Percentiles rank a stretch among this genome's conserved stretches.
Conservation (phyloP, 2,113 vertebrate genomes). For the Bungarus multicinctus region DNA sequence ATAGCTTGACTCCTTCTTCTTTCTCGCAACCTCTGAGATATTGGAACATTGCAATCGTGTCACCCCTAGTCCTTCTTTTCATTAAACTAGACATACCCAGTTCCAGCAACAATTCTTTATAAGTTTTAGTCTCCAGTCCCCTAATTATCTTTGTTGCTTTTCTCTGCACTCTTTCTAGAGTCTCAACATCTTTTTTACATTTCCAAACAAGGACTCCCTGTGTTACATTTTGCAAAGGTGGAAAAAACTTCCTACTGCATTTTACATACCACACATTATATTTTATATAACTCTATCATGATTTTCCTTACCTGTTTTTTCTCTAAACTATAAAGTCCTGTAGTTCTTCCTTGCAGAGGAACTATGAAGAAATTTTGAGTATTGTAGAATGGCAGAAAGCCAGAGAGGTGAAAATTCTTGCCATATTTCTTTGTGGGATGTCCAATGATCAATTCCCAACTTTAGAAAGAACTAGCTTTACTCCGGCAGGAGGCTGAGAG, state of each 20-base stretch:
- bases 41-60: no score
- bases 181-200: no score
- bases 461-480: neutral
- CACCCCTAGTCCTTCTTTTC: no score
- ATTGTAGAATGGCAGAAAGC: neutral
- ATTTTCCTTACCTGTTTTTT: neutral
- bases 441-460: neutral
- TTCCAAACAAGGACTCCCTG: neutral
- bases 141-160: no score
- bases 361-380: neutral
- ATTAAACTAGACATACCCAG: no score
- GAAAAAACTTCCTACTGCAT: neutral
- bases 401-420: neutral
- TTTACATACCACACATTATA: neutral
- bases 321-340: neutral
- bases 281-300: neutral
- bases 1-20: no score
- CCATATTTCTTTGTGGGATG: neutral
- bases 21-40: no score
- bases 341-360: neutral
- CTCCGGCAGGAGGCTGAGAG: neutral
- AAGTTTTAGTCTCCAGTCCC: no score
- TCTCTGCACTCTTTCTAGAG: no score
- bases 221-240: neutral
- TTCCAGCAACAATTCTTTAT: no score